Conservation (phyloP, 2,113 vertebrate genomes). For the Zingel zingel region DNA sequence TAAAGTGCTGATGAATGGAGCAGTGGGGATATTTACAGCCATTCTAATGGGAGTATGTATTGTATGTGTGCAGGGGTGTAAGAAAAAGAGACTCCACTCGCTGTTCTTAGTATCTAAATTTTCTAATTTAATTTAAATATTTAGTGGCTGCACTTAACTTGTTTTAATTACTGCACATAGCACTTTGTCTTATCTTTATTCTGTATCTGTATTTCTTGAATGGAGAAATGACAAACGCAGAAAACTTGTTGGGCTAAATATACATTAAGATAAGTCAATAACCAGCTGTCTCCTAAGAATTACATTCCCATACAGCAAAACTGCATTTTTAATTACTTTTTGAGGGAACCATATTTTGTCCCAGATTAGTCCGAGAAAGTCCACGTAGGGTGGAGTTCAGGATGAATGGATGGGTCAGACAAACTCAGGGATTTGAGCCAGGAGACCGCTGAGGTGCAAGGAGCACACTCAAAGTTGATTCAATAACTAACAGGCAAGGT, state of each 20-base stretch:
- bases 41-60: constrained; percentile 56
- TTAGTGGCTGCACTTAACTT: neutral
- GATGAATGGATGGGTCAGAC: no score
- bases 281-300: neutral
- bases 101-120: constrained; percentile 31
- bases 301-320: no score
- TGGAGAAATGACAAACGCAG: neutral
- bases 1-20: constrained; percentile 76
- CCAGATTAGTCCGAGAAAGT: no score
- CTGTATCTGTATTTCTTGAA: neutral
- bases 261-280: neutral
- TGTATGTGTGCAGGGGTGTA: neutral
- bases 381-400: no score
- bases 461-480: neutral
- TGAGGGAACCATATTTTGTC: no score
- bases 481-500: neutral
- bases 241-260: neutral
- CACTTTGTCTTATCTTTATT: neutral
- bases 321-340: no score
- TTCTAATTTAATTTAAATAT: constrained; percentile 18
- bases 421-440: no score
- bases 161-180: neutral
- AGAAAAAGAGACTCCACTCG: constrained; percentile 13
- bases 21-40: constrained; percentile 67
- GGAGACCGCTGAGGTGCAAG: neutral